Evolutionary conservation across 2,797 vertebrate genomes (phyloP), one percentile per base, ranked within the genome.

Genomic region (Hapalemur alaotrensis): DNA sequence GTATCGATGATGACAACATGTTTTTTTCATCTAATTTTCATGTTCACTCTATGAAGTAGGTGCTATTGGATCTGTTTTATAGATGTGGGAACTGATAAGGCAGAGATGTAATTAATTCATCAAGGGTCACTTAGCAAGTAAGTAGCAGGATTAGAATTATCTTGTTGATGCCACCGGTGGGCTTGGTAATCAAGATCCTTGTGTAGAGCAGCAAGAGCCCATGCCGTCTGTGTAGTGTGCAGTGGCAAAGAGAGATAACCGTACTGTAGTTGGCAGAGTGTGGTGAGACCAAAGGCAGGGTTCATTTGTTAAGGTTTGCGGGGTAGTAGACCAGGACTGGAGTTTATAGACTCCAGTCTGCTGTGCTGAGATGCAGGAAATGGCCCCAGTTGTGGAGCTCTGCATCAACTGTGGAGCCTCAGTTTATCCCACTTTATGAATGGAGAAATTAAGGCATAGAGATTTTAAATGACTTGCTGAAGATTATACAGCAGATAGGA

Each of bases 261-360:
- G 13, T 61, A 18, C 5, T 65, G 2, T 28, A 12, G 18, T 32
- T 52, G 18, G 46, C 52, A 59, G 20, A 30, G 28, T 15, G 23
- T 35, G 14, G 2, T n/a, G 43, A 57, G 69, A 30, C 5, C 54
- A 59, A 65, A 91, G 22, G 18, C 57, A 70, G 30, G n/a, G 1
- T 54, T 43, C 48, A 46, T 6, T 70, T 23, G 1, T 6, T 25
- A 65, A 59, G 32, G n/a, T 57, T 81, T 2, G 43, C 2, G 38
- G 70, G 25, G 4, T 25, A 48, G 0, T 2, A 13, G 7, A 57
- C 2, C n/a, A 15, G n/a, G 7, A 50, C 61, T 6, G 12, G 52
- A 84, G 10, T 28, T 25, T 20, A 41, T 12, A 25, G 48, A 7
- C 28, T 54, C 2, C 4, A 0, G 1, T 22, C 1, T 46, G 5